Evolutionary conservation across 2,888 invertebrate species (phyloP).

Genomic region (Caenorhabditis afra): DNA sequence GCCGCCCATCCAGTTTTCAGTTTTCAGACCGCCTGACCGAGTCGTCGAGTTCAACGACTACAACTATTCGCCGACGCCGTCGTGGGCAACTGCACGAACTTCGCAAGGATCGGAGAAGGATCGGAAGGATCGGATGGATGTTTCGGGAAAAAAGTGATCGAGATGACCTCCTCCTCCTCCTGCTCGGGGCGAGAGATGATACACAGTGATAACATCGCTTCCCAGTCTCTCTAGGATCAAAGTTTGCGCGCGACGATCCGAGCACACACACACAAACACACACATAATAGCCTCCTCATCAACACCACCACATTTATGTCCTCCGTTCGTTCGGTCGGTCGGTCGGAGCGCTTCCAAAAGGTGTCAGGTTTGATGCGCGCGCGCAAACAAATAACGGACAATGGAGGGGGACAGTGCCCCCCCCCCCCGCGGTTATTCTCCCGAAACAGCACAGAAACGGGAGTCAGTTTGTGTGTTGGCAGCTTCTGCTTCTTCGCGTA

Average conservation of each 20-base stretch:
- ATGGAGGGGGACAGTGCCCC: conserved; percentile 5
- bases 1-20: too few species aligned
- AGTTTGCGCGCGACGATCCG: not conserved
- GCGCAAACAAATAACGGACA: conserved; percentile 34
- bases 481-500: too few species aligned
- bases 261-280: conserved; percentile 8
- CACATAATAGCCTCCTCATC: conserved; percentile 13
- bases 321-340: too few species aligned
- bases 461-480: conserved; percentile 21
- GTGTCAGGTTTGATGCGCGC: conserved; percentile 43
- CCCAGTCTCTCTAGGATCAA: not conserved
- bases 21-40: too few species aligned
- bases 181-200: not conserved
- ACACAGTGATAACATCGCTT: not conserved
- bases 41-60: too few species aligned
- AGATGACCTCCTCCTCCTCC: too few species aligned
- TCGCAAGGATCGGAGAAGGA: too few species aligned
- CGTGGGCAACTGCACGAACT: too few species aligned
- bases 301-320: too few species aligned
- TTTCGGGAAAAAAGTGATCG: not conserved
- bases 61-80: too few species aligned
- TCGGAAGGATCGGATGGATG: too few species aligned
- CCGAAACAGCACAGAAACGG: conserved; percentile 4
- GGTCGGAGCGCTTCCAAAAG: conserved; percentile 19
- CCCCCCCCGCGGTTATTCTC: too few species aligned